Evolutionary conservation across 2,797 vertebrate genomes (phyloP).

Genomic region (Anguilla megastoma): DNA sequence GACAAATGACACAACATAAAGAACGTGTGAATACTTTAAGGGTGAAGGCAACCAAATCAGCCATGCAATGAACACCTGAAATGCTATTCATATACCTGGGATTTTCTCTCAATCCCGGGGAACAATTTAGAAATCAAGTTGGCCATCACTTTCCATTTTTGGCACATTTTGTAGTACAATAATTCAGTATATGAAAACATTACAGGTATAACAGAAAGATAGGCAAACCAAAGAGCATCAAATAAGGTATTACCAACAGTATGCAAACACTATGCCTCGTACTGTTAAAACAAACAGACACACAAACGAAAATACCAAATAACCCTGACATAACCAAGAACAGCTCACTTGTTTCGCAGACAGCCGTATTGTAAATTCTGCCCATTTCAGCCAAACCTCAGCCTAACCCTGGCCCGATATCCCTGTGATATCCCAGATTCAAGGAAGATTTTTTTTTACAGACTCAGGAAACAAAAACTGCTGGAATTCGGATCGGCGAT

Average conservation of each 20-base stretch:
- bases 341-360: conserved; percentile 45
- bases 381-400: conserved; percentile 56
- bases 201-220: conserved; percentile 63
- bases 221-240: conserved; percentile 67
- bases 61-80: conserved; percentile 14
- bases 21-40: conserved; percentile 14
- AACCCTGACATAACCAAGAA: conserved; percentile 57
- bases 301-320: conserved; percentile 45
- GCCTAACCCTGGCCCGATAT: conserved; percentile 54
- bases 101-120: conserved; percentile 60
- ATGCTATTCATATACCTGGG: conserved; percentile 21
- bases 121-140: conserved; percentile 67
- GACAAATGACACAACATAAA: conserved; percentile 15
- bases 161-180: conserved; percentile 75
- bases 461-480: conserved; percentile 51
- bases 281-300: conserved; percentile 63
- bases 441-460: conserved; percentile 62
- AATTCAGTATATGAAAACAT: conserved; percentile 65
- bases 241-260: conserved; percentile 69
- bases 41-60: conserved; percentile 24
- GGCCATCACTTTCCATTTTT: conserved; percentile 72
- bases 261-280: conserved; percentile 77
- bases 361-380: conserved; percentile 53
- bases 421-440: conserved; percentile 62
- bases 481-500: conserved; percentile 47